Percentiles rank a stretch among this genome's conserved stretches.
Evolutionary conservation across 2,797 vertebrate species (phyloP).

Genomic region (Bufotes viridis): DNA sequence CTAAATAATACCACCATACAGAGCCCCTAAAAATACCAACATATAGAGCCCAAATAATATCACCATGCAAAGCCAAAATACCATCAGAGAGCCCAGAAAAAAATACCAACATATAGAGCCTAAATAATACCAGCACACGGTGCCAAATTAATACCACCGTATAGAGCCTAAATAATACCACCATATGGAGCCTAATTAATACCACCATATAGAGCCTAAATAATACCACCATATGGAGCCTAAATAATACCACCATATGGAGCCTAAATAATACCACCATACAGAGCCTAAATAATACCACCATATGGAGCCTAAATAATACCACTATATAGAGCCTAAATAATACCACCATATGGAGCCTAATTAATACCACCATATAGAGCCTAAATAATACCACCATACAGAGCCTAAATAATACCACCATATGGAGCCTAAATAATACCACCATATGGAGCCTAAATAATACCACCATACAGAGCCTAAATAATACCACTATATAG

Average conservation of each 20-base stretch:
- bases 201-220: not conserved
- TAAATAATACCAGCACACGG: not conserved
- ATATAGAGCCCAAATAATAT: no score
- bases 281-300: no score
- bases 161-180: no score
- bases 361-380: not conserved
- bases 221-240: not conserved
- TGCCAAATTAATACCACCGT: no score
- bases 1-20: no score
- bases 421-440: not conserved
- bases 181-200: no score
- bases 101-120: not conserved
- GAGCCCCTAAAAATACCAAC: no score
- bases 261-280: no score
- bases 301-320: no score
- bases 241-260: not conserved
- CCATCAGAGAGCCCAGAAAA: not conserved
- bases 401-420: not conserved
- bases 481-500: not conserved
- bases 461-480: not conserved
- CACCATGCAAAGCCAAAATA: not conserved
- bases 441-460: not conserved
- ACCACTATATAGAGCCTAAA: no score
- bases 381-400: no score
- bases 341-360: no score